Conservation (phyloP, 2,888 invertebrate genomes). For the Tiliacea aurago region DNA sequence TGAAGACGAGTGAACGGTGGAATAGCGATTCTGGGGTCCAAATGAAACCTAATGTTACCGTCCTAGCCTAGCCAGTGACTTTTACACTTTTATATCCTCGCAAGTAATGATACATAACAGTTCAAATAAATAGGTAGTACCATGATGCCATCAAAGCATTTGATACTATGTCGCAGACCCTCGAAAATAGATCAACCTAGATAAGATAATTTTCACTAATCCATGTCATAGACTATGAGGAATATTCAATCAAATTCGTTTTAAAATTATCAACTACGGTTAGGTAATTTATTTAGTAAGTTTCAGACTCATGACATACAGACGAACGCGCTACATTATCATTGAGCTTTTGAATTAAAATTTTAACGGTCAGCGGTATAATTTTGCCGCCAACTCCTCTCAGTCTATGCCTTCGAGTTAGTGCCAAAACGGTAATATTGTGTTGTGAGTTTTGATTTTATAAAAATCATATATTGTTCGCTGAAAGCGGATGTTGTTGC, state of each 20-base stretch:
- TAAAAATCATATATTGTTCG: conserved; percentile 75
- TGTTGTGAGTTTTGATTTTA: conserved; percentile 77
- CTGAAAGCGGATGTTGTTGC: conserved; percentile 82
- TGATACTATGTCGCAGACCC: conserved; percentile 64
- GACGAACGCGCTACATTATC: conserved; percentile 28
- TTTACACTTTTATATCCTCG: conserved; percentile 65
- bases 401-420: conserved; percentile 74
- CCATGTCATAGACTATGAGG: conserved; percentile 70
- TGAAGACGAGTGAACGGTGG: conserved; percentile 77
- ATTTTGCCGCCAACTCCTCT: conserved; percentile 54
- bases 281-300: conserved; percentile 4
- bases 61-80: conserved; percentile 85
- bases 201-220: conserved; percentile 60
- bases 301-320: conserved; percentile 40
- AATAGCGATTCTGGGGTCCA: conserved; percentile 75
- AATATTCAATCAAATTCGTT: conserved; percentile 20
- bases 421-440: conserved; percentile 81
- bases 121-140: conserved; percentile 62
- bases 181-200: conserved; percentile 66
- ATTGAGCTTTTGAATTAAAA: conserved; percentile 31
- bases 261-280: conserved; percentile 17
- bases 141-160: conserved; percentile 72
- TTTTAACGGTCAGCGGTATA: conserved; percentile 1
- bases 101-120: conserved; percentile 54
- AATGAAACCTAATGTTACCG: conserved; percentile 79